Evolutionary conservation across 2,113 vertebrate species (phyloP).

Genomic region (Sander lucioperca): DNA sequence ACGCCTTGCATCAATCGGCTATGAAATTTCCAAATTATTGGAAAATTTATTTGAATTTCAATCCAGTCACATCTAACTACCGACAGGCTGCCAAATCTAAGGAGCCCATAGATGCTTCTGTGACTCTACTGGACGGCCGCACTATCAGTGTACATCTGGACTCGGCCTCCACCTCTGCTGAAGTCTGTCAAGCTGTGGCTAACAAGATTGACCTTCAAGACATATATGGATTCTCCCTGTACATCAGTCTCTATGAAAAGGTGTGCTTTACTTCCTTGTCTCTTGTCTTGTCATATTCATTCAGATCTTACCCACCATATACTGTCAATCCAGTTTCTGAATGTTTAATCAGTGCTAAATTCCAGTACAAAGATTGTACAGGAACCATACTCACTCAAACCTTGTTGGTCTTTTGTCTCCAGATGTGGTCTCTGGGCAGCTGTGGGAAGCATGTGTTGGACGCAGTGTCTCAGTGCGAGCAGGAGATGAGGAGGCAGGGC

Average conservation of each 20-base stretch:
- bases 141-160: conserved; percentile 85
- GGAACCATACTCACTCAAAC: not conserved
- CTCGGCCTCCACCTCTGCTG: conserved; percentile 89
- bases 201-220: conserved; percentile 85
- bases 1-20: not conserved
- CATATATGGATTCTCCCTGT: conserved; percentile 92
- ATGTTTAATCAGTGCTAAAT: not conserved
- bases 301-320: too few species aligned
- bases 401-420: conserved; percentile 6
- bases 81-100: conserved; percentile 89
- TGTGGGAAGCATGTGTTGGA: conserved; percentile 89
- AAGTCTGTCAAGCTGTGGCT: conserved; percentile 88
- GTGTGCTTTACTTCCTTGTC: conserved; percentile 67
- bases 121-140: conserved; percentile 85
- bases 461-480: conserved; percentile 93
- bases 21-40: not conserved
- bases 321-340: not conserved
- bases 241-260: conserved; percentile 91
- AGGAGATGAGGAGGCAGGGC: conserved; percentile 87
- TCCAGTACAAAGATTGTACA: not conserved
- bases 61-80: not conserved
- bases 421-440: conserved; percentile 94
- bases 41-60: not conserved
- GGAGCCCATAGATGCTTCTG: conserved; percentile 83
- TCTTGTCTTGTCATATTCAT: not conserved